These are phyloP conservation scores for Neoniphon sammara DNA, from an alignment of 2,797 vertebrate genomes.

Conservation along the genomic window DNA sequence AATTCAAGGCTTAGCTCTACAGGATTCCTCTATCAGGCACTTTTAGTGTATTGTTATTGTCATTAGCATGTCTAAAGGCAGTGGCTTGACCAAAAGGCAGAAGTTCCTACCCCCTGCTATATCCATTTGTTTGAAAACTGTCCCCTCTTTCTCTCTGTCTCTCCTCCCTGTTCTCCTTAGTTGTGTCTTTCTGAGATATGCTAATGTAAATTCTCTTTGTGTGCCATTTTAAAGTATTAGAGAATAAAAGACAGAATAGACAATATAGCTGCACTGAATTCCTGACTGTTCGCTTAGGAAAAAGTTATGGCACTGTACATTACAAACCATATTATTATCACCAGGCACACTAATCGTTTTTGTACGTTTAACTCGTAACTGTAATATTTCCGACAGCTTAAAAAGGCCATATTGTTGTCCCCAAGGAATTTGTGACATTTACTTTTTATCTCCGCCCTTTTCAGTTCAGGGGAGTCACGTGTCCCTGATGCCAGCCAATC, in stretches of 20 bases:
- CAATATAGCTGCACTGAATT: not conserved
- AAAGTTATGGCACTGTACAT: no score
- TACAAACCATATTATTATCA: no score
- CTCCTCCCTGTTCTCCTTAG: not conserved
- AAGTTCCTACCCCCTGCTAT: not conserved
- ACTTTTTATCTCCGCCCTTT: conserved; percentile 17
- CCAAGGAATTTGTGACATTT: not conserved
- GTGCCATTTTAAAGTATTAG: not conserved
- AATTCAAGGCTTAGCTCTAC: not conserved
- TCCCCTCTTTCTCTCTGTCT: not conserved
- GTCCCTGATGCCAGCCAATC: conserved; percentile 74
- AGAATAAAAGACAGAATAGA: not conserved
- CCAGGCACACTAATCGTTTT: no score
- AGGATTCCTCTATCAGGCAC: not conserved
- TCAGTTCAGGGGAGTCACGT: conserved; percentile 60
- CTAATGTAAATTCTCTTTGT: not conserved
- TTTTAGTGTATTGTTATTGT: not conserved
- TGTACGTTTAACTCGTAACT: no score
- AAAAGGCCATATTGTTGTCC: no score
- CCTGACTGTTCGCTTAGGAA: not conserved
- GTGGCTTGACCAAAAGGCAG: not conserved
- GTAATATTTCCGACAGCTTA: no score
- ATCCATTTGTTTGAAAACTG: not conserved
- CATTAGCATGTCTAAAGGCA: conserved; percentile 19
- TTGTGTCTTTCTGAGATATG: not conserved